A percentile compares a stretch with the other conserved stretches of the same genome.
Conservation (phyloP, 2,113 vertebrate species). For the Hippopotamus amphibius region DNA sequence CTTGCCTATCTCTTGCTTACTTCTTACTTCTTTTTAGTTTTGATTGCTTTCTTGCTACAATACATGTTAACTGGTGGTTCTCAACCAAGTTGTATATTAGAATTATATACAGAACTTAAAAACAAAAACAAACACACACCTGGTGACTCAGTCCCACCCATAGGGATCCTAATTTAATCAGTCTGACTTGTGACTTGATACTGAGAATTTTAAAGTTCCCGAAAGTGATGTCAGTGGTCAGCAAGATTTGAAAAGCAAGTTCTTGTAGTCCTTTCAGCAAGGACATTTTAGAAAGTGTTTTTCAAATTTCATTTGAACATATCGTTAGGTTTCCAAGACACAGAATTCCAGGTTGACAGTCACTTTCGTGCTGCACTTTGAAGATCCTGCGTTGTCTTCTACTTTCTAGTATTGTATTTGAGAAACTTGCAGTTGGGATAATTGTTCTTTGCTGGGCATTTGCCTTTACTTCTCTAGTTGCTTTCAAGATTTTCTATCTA, state of each 20-base stretch:
- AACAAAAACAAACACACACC: not conserved
- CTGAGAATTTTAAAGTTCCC: not conserved
- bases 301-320: not conserved
- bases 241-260: not conserved
- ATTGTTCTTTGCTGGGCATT: not conserved
- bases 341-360: not conserved
- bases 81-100: not conserved
- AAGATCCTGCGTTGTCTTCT: not conserved
- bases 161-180: not conserved
- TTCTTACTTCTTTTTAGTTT: not conserved
- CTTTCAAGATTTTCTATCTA: not conserved
- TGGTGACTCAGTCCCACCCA: not conserved
- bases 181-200: not conserved
- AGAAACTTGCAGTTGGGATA: not conserved
- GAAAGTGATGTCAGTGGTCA: not conserved
- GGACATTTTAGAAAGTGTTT: not conserved
- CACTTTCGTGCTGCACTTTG: not conserved
- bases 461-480: not conserved
- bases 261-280: not conserved
- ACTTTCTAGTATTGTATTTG: not conserved
- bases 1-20: not conserved
- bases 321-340: not conserved
- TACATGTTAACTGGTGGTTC: not conserved
- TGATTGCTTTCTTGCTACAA: not conserved
- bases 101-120: not conserved